Conservation (phyloP, 1,140 invertebrate genomes). For the Lanistes nyassanus region DNA sequence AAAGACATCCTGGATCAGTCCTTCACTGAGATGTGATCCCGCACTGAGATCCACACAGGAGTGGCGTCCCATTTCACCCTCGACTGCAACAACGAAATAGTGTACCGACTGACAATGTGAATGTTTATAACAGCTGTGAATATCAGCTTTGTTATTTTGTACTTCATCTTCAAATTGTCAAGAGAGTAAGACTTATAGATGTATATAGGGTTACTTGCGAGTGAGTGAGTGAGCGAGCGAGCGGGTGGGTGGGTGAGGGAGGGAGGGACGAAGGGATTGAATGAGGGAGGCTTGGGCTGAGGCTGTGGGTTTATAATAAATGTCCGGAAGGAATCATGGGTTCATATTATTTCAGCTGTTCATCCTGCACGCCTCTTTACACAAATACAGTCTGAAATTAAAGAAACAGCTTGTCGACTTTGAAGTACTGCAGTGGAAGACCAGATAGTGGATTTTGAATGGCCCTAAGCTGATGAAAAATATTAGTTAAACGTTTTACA, state of each 20-base stretch:
- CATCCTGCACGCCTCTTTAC: too few species aligned
- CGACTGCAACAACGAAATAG: neutral
- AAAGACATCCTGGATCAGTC: conserved; percentile 1
- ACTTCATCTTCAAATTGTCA: too few species aligned
- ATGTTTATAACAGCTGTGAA: neutral
- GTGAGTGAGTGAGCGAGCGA: neutral
- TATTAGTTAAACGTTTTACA: too few species aligned
- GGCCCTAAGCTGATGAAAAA: too few species aligned
- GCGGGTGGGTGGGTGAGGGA: neutral
- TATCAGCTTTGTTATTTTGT: too few species aligned
- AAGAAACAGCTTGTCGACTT: too few species aligned
- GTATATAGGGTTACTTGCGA: neutral
- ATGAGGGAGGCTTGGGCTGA: neutral
- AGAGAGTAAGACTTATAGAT: too few species aligned
- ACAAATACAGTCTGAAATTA: too few species aligned
- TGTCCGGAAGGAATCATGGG: too few species aligned
- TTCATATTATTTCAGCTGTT: too few species aligned
- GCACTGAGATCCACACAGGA: neutral
- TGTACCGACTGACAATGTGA: neutral
- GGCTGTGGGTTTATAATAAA: neutral
- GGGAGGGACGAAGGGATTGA: neutral
- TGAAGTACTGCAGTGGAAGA: too few species aligned
- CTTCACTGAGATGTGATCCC: neutral
- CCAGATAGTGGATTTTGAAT: too few species aligned
- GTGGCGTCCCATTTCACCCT: neutral